Evolutionary conservation across 30 jellyfish, hydroid and myxozoan species (phyloP).

Genomic region (Cassiopea xamachana): DNA sequence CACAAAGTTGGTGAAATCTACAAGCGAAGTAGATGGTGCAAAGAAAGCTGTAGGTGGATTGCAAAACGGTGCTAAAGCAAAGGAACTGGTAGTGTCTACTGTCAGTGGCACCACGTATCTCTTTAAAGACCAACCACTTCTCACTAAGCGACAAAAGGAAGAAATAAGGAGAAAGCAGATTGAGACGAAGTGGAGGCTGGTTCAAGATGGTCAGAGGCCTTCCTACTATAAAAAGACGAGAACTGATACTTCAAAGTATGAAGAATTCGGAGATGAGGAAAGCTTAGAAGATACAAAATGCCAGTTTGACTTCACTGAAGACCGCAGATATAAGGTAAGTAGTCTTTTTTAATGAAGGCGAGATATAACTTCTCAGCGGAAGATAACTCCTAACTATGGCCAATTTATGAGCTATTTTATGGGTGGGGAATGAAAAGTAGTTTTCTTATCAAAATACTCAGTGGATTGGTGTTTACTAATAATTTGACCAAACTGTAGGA

Average conservation of each 20-base stretch:
- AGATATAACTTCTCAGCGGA: too few species aligned
- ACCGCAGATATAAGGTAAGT: not conserved
- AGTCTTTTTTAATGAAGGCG: too few species aligned
- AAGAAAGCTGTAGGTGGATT: not conserved
- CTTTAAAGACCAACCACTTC: not conserved
- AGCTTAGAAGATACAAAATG: not conserved
- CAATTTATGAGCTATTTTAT: too few species aligned
- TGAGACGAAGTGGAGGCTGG: not conserved
- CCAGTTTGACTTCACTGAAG: not conserved
- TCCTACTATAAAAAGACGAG: not conserved
- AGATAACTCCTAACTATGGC: too few species aligned
- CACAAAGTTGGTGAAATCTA: not conserved
- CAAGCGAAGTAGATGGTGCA: not conserved
- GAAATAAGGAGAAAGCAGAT: not conserved
- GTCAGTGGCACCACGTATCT: not conserved
- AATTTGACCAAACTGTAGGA: too few species aligned
- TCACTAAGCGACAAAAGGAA: not conserved
- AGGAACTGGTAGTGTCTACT: not conserved
- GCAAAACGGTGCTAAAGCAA: not conserved
- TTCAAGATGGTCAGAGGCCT: not conserved
- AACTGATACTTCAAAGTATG: not conserved
- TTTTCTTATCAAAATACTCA: too few species aligned
- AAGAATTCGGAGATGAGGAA: not conserved
- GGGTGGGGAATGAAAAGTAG: too few species aligned
- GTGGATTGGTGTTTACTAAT: too few species aligned